phyloP scores from a whole-genome alignment of 1,140 invertebrate genomes.

The Lepidurus couesii region DNA sequence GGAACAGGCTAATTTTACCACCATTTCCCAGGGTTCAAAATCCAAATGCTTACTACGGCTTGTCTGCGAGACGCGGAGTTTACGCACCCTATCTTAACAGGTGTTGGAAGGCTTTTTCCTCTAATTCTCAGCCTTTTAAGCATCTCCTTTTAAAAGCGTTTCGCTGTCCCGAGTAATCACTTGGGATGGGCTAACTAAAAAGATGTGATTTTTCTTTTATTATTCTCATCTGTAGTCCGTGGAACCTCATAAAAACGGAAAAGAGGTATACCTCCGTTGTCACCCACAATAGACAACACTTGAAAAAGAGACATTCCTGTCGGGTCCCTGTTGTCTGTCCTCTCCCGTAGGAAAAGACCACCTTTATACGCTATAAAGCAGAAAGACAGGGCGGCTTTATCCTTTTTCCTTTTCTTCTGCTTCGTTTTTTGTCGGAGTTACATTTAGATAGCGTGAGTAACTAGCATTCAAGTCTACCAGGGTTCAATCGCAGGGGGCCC shows the following conservation, averaged over 20 bases:
- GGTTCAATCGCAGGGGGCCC: not conserved
- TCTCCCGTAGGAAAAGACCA: not conserved
- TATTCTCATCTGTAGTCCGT: constrained; percentile 1
- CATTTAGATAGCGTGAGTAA: not conserved
- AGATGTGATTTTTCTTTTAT: not conserved
- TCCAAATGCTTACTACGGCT: not conserved
- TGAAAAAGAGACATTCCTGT: not conserved
- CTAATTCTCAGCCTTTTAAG: not conserved
- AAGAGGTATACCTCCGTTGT: not conserved
- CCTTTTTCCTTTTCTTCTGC: not conserved
- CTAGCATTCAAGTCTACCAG: not conserved
- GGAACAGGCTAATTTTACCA: not conserved
- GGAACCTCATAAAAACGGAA: not conserved
- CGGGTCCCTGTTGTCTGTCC: not conserved
- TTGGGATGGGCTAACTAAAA: constrained; percentile 10
- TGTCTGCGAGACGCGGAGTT: not conserved
- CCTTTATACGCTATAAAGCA: not conserved
- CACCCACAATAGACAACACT: constrained; percentile 10
- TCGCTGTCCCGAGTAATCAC: not conserved
- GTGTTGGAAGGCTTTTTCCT: not conserved
- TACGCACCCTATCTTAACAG: constrained; percentile 15
- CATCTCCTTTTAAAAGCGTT: not conserved
- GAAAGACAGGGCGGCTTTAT: too few relatives aligned
- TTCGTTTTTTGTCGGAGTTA: not conserved
- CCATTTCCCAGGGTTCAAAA: not conserved